Evolutionary conservation across 2,888 invertebrate genomes (phyloP), one percentile per base, ranked within the genome.

Genomic region (Agrenia bidenticulata): DNA sequence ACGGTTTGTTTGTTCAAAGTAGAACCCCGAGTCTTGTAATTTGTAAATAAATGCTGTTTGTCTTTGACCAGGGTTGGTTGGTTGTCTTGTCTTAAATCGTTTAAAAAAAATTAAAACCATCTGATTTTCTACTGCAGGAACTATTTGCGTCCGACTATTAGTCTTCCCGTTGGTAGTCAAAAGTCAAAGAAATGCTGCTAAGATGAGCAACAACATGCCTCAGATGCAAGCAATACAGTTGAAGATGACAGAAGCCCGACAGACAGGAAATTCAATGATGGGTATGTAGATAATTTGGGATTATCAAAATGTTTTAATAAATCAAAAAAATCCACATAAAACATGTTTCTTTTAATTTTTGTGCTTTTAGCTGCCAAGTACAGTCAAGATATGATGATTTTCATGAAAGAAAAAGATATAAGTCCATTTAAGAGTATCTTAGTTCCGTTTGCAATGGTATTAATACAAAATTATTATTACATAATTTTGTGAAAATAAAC

Each of bases 101-200:
- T n/a, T n/a, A n/a, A n/a, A n/a, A n/a, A n/a, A n/a, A n/a, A n/a
- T n/a, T n/a, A n/a, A n/a, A n/a, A n/a, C n/a, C n/a, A n/a, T n/a
- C n/a, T n/a, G n/a, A n/a, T n/a, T n/a, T n/a, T n/a, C n/a, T n/a
- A n/a, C n/a, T 62, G 26, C 13, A 87, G 87, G 89, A n/a, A 96
- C 96, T 0, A 66, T 90, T 1, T 80, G 86, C 32, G 86, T 95
- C 0, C 85, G 97, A 77, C 77, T 87, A 0, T 74, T 85, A 0
- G 83, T 96, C 79, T 93, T 97, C 77, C 96, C 96, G 0, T 80
- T 97, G 61, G 90, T 95, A 0, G 85, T 98, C 60, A 80, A 88
- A 77, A 82, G 90, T 0, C 95, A 95, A 81, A 85, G 87, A 75
- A 90, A 90, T 80, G 84, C 88, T 0, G 90, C 90, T 0, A 84